Base-by-base conservation (phyloP, 2,888 invertebrate species). In the Tetranychus truncatus region DNA sequence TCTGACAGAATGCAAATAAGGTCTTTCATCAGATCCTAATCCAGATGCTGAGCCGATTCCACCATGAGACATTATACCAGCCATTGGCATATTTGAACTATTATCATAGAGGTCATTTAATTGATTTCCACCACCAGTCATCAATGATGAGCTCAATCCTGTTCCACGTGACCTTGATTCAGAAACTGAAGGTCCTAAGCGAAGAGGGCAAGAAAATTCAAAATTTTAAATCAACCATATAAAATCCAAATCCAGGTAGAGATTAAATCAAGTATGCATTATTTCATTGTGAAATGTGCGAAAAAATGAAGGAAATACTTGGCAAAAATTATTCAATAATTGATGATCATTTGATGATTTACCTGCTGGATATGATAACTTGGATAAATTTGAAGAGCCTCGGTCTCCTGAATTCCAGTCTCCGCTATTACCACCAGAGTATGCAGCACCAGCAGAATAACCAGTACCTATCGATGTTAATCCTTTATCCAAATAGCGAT, bases 401-500 rank as follows among this genome's bases (percentile, higher is more conserved):
- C 72, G 66, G 4, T 72, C 24, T 7, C 46, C 45, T 45, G 45
- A 71, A 15, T 18, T 9, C 73, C 73, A 72, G 24, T 66, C 73
- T 44, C 72, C 72, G 5, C 72, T 18, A 21, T 72, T 66, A 11
- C 55, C 55, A 24, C 65, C 72, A 65, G 44, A 73, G n/a, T 45
- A 72, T 15, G 72, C 24, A 34, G 72, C 34, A 46, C 8, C 24
- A 44, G 15, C 71, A 18, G 15, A 20, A 45, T 65, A 75, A 46
- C 72, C 55, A 66, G 72, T n/a, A 34, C 15, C 72, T 6, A 34
- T 45, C 5, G 71, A 71, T 20, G 15, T 8, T 34, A 72, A n/a
- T 44, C 24, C 21, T 34, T 72, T 75, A 66, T 75, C 75, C 24
- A 46, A 69, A 46, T 75, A 75, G 1, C 75, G 75, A 20, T 55